These are phyloP conservation scores for Cinclus mexicanus DNA, from an alignment of 2,113 vertebrate species.

Conservation along the genomic window DNA sequence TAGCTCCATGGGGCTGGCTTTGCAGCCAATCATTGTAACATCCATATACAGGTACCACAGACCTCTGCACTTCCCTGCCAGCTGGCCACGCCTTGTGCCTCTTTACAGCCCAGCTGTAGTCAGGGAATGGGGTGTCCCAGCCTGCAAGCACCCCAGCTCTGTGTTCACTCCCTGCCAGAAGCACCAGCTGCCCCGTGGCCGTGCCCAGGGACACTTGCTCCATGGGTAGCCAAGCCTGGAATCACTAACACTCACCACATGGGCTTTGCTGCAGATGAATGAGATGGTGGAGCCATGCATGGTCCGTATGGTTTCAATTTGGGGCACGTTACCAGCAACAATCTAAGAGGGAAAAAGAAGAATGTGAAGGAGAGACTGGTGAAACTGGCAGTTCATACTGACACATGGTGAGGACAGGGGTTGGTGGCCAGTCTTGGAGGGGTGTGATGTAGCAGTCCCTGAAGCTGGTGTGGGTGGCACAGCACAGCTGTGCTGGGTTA, in stretches of 20 bases:
- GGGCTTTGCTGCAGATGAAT: constrained; percentile 80
- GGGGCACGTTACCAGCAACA: constrained; percentile 72
- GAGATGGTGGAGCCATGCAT: constrained; percentile 85
- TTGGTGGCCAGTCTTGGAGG: background rate
- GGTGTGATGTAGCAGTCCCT: background rate
- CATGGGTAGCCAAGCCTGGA: background rate
- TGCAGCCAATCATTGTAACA: background rate
- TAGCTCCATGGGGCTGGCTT: background rate
- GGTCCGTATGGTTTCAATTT: constrained; percentile 62
- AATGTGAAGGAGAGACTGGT: background rate
- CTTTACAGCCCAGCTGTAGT: background rate
- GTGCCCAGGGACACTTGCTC: background rate
- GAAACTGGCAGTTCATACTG: background rate
- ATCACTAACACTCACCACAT: constrained; percentile 74
- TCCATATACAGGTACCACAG: background rate
- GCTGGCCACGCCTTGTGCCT: background rate
- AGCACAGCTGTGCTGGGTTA: background rate
- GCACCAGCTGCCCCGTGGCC: background rate
- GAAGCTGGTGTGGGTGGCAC: background rate
- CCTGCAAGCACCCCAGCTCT: background rate
- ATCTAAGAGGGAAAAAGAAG: constrained; percentile 39
- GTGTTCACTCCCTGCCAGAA: background rate
- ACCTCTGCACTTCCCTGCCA: background rate
- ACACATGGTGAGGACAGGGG: background rate
- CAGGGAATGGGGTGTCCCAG: background rate